These are phyloP conservation scores for Brenthis daphne DNA, from an alignment of 2,888 invertebrate genomes.

Conservation along the genomic window DNA sequence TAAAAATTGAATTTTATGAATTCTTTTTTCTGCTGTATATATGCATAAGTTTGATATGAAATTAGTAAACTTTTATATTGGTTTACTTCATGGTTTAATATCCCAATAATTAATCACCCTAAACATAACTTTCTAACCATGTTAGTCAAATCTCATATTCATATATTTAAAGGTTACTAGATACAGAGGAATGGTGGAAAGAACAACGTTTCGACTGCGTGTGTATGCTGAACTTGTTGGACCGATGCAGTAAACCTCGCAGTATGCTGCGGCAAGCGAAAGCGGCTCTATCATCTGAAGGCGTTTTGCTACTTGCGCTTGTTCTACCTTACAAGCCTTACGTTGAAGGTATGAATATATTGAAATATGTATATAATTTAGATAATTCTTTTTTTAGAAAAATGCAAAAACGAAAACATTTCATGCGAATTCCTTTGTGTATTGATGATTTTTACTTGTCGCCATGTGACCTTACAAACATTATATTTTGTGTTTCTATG, in stretches of 20 bases:
- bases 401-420: background rate
- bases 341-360: constrained; percentile 88
- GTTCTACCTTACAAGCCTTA: constrained; percentile 97
- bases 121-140: background rate
- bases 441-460: no score
- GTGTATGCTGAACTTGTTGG: constrained; percentile 95
- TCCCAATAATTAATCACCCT: no score
- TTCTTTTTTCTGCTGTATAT: background rate
- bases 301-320: constrained; percentile 91
- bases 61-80: no score
- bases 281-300: constrained; percentile 86
- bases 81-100: no score
- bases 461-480: no score
- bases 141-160: background rate
- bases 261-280: constrained; percentile 89
- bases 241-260: constrained; percentile 94
- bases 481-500: no score
- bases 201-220: constrained; percentile 87
- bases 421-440: background rate
- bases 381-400: background rate
- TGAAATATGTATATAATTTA: background rate
- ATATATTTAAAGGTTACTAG: constrained; percentile 82
- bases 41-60: no score
- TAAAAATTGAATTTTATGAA: no score
- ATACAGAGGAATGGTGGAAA: constrained; percentile 86